A percentile compares a stretch with the other conserved stretches of the same genome.
phyloP scores from a whole-genome alignment of 2,888 invertebrate genomes.

The Limulus polyphemus region DNA sequence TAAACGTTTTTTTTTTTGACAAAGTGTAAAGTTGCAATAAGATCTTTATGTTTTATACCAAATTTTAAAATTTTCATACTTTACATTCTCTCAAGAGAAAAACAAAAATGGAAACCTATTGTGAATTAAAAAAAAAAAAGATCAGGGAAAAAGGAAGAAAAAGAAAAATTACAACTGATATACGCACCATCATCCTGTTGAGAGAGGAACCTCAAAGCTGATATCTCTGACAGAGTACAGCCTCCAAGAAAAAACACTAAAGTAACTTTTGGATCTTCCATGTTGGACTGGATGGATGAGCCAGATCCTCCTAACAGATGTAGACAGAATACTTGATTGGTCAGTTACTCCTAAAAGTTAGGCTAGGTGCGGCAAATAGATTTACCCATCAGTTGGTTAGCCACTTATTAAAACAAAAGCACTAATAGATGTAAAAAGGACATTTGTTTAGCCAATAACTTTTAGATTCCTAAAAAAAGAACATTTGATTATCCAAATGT shows the following conservation, averaged over 20 bases:
- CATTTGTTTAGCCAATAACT: too few species aligned
- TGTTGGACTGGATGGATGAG: conserved; percentile 36
- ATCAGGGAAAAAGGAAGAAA: too few species aligned
- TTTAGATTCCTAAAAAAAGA: too few species aligned
- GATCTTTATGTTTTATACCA: not conserved
- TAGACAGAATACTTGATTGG: not conserved
- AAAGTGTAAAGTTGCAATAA: not conserved
- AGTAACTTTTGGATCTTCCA: conserved; percentile 48
- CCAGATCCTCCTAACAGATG: conserved; percentile 34
- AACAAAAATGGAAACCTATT: not conserved
- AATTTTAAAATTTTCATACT: not conserved
- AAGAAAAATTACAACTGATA: conserved; percentile 4
- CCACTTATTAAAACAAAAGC: not conserved
- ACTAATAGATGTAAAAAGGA: too few species aligned
- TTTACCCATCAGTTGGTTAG: not conserved
- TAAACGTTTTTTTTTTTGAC: not conserved
- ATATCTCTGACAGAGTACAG: conserved; percentile 81
- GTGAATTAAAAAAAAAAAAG: too few species aligned
- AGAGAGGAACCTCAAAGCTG: conserved; percentile 47
- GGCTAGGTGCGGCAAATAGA: not conserved
- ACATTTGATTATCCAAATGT: too few species aligned
- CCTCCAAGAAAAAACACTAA: conserved; percentile 94
- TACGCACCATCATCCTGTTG: conserved; percentile 43
- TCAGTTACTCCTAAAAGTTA: too few species aligned
- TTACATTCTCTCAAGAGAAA: not conserved